These are phyloP conservation scores for Nomada flava DNA, from an alignment of 2,888 invertebrate genomes.

Conservation along the genomic window DNA sequence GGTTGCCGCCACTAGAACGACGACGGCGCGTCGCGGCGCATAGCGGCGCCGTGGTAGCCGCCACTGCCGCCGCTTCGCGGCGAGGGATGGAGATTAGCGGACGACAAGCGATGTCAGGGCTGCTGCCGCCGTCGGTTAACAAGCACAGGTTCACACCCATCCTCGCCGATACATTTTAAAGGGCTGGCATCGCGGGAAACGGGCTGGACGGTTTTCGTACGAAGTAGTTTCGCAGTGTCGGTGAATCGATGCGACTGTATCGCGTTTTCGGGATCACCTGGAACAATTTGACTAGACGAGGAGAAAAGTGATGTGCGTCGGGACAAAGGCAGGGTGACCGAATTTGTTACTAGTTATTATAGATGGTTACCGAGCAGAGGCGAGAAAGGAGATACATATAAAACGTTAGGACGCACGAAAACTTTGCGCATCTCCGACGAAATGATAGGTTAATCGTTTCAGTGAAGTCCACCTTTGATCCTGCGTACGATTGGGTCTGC, in stretches of 20 bases:
- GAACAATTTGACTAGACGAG: neutral
- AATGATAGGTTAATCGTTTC: constrained; percentile 21
- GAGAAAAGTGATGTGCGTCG: constrained; percentile 14
- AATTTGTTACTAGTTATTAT: neutral
- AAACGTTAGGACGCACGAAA: neutral
- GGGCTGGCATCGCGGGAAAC: constrained; percentile 40
- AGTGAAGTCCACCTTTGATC: constrained; percentile 5
- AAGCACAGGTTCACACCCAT: constrained; percentile 74
- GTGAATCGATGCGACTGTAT: constrained; percentile 21
- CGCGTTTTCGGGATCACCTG: neutral
- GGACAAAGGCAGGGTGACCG: neutral
- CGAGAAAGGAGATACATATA: neutral
- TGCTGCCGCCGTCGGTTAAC: constrained; percentile 69
- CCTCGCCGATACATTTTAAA: constrained; percentile 39
- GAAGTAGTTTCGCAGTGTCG: constrained; percentile 9
- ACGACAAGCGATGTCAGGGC: constrained; percentile 65
- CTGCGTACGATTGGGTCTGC: constrained; percentile 21
- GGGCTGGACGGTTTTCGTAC: neutral
- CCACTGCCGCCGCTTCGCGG: constrained; percentile 64
- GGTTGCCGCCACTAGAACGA: constrained; percentile 44
- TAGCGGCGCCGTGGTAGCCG: constrained; percentile 25
- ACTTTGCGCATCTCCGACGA: neutral
- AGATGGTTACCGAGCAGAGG: neutral
- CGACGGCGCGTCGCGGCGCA: constrained; percentile 57
- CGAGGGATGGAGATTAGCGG: constrained; percentile 62